Evolutionary conservation across 2,113 vertebrate species (phyloP), one percentile per base, ranked within the genome.

Genomic region (Brachyistius frenatus): DNA sequence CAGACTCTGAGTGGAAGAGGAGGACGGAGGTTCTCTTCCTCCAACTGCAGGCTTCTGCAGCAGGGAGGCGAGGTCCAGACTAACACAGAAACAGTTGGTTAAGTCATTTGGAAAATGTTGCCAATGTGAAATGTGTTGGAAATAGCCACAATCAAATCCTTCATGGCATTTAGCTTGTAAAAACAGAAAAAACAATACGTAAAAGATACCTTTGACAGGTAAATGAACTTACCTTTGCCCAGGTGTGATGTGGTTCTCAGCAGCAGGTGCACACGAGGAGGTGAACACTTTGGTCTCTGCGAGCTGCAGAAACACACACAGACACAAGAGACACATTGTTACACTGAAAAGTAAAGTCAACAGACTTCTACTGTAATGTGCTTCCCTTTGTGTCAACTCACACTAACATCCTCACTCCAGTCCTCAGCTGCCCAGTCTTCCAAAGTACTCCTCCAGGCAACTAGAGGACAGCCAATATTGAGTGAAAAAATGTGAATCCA

Each of bases 201-300:
- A 13, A 44, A 44, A 13, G 4, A 44, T 11, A 7, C 7, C 41
- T 11, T 44, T 1, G 4, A 11, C 5, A 44, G 23, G 23, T 23
- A 23, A 23, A 23, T 23, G 23, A 23, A 23, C 2, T 87, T 91
- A 97, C 98, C 96, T 97, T 92, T 97, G 96, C 23, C 96, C 95
- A 86, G 96, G 81, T 68, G 93, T 88, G 79, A 96, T 91, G 44
- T 96, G 96, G 84, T 97, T 98, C 89, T 99, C 97, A 83, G 93
- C 63, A 86, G 96, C 93, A 85, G 92, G 92, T 86, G 94, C 95
- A 93, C 96, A 96, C 5, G 97, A 99, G 30, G 98, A 94, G 13
- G 97, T 99, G 83, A 99, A 99, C 32, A 99, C 97, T 91, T 99
- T 99, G 50, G 97, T 97, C 95, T 99, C 98, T 10, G 97, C 96